Base-by-base conservation (phyloP, 2,797 vertebrate genomes). In the Peromyscus nudipes region DNA sequence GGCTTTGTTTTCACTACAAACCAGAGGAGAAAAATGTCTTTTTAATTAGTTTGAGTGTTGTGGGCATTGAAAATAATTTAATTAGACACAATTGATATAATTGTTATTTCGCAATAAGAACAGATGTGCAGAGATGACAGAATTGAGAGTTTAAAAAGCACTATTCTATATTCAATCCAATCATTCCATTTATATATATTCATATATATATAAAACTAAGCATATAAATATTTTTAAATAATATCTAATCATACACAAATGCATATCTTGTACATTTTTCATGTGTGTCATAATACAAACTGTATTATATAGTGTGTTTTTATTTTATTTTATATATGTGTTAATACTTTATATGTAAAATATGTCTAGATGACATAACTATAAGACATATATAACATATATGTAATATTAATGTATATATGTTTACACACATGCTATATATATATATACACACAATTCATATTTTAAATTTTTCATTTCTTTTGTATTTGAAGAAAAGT, bases 41-140 rank as follows among this genome's bases (percentile, higher is more conserved):
- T 76, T 93, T 80, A 43, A 96, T 93, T 95, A 93, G 83, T 82
- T 92, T 73, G 40, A 52, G 6, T 89, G 46, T 89, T 57, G 4
- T 90, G 77, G 21, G 6, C 25, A 92, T 95, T 94, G n/a, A 91
- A 94, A 92, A 93, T 89, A 94, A 95, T 77, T 65, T 96, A 97
- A 96, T 95, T 96, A 91, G 27, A 69, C 46, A 37, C 91, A 97
- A 89, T 82, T 95, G 46, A 75, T 73, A 57, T 95, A 71, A 92
- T 92, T 93, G 64, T 88, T 92, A 87, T 73, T 95, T 97, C 77
- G 76, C 10, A 92, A 76, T 49, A 83, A 76, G 17, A 76, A 85
- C 9, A 96, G 55, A 91, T 91, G 49, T 23, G 57, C 19, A 92
- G 34, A 92, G 29, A 88, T 79, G 34, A 69, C 31, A 29, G 46